Evolutionary conservation across 1,140 invertebrate species (phyloP).

Genomic region (Pachypeltis micranthus): DNA sequence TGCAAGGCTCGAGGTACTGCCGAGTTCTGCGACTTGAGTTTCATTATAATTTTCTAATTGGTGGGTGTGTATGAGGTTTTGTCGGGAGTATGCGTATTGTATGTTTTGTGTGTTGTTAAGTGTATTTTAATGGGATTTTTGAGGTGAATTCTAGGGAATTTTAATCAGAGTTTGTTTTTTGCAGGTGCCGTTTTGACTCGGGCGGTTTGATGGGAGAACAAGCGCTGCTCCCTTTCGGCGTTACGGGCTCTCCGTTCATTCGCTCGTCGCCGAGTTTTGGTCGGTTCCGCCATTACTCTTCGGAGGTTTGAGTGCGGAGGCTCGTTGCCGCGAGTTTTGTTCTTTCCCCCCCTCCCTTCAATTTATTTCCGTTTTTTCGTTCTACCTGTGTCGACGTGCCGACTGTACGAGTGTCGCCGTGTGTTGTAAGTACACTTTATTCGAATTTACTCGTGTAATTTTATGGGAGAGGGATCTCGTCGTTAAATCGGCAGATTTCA

Average conservation of each 20-base stretch:
- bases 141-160: too few species aligned
- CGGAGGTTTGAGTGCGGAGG: not conserved
- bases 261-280: not conserved
- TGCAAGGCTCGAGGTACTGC: too few species aligned
- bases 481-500: conserved; percentile 1
- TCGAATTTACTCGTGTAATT: too few species aligned
- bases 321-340: not conserved
- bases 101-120: too few species aligned
- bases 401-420: too few species aligned
- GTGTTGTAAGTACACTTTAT: too few species aligned
- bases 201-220: not conserved
- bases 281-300: not conserved
- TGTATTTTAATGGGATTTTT: too few species aligned
- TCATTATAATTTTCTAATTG: too few species aligned
- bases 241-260: not conserved
- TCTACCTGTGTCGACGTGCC: too few species aligned
- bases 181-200: not conserved
- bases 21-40: too few species aligned
- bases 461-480: not conserved
- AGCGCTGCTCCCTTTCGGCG: not conserved
- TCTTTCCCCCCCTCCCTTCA: not conserved
- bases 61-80: too few species aligned
- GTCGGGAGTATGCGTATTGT: too few species aligned
- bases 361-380: not conserved
- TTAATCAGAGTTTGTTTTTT: not conserved